Conservation (phyloP, 2,797 vertebrate species). For the Amblyraja radiata region DNA sequence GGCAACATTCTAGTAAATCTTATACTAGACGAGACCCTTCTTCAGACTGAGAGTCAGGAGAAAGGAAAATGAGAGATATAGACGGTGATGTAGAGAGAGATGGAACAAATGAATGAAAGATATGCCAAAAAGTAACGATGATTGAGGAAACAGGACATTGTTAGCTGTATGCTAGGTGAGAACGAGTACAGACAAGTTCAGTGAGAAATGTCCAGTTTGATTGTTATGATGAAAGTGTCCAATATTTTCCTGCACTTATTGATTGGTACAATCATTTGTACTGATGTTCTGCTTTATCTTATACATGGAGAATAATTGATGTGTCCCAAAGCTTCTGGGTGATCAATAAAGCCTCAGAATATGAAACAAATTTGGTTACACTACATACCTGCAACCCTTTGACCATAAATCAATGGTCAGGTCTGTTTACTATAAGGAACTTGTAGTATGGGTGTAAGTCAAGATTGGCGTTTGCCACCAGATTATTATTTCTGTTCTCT, state of each 20-base stretch:
- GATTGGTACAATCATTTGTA: neutral
- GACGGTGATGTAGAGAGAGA: too few relatives aligned
- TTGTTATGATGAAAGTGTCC: neutral
- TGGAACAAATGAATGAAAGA: too few relatives aligned
- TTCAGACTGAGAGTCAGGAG: too few relatives aligned
- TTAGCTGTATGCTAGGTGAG: too few relatives aligned
- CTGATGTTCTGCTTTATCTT: neutral
- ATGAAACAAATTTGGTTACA: neutral
- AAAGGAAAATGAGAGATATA: too few relatives aligned
- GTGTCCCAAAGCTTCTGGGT: neutral
- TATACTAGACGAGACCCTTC: too few relatives aligned
- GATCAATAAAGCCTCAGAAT: neutral
- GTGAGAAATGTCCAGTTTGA: neutral
- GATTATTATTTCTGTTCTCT: constrained; percentile 5
- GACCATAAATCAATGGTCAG: neutral
- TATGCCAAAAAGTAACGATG: too few relatives aligned
- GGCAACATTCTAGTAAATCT: too few relatives aligned
- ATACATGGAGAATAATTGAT: neutral
- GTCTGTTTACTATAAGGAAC: too few relatives aligned
- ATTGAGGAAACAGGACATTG: too few relatives aligned
- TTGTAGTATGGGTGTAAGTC: neutral
- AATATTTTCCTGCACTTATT: neutral
- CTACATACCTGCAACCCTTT: neutral
- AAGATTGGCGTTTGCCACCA: neutral
- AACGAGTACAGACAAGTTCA: too few relatives aligned